A percentile compares a stretch with the other conserved stretches of the same genome.
Conservation (phyloP, 2,888 invertebrate species). For the Scaptomyza reducta region DNA sequence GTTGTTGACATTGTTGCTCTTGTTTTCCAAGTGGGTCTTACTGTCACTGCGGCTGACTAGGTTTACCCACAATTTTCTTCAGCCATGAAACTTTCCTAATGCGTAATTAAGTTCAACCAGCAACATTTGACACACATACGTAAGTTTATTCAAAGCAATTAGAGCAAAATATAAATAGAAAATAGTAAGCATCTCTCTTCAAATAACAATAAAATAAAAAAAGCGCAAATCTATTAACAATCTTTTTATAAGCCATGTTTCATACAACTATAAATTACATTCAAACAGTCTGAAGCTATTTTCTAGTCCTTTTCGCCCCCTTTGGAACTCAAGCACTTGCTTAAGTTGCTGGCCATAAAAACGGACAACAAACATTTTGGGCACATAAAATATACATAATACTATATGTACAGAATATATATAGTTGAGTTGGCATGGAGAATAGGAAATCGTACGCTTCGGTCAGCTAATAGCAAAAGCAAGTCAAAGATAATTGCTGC, state of each 20-base stretch:
- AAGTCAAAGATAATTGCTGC: conserved; percentile 76
- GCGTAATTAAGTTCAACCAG: conserved; percentile 42
- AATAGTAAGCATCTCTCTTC: too few relatives aligned
- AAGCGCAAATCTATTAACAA: not conserved
- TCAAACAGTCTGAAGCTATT: conserved; percentile 15
- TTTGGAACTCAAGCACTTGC: conserved; percentile 3
- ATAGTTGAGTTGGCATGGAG: conserved; percentile 48
- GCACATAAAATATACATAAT: conserved; percentile 72
- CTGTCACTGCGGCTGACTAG: conserved; percentile 1
- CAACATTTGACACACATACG: not conserved
- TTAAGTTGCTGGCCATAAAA: conserved; percentile 46
- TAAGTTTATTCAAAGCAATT: not conserved
- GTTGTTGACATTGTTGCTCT: conserved; percentile 56
- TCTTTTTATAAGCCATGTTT: not conserved
- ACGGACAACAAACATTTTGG: conserved; percentile 32
- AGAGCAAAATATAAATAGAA: not conserved
- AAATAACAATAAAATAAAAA: not conserved
- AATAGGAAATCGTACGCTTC: conserved; percentile 11
- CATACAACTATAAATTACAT: conserved; percentile 12
- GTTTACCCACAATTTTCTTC: conserved; percentile 27
- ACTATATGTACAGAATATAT: conserved; percentile 40
- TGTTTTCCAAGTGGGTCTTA: not conserved
- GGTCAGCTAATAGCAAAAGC: conserved; percentile 75
- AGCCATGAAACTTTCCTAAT: conserved; percentile 36
- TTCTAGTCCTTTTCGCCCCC: conserved; percentile 7